These are phyloP conservation scores for Origma solitaria DNA, from an alignment of 2,113 vertebrate species.

Conservation along the genomic window DNA sequence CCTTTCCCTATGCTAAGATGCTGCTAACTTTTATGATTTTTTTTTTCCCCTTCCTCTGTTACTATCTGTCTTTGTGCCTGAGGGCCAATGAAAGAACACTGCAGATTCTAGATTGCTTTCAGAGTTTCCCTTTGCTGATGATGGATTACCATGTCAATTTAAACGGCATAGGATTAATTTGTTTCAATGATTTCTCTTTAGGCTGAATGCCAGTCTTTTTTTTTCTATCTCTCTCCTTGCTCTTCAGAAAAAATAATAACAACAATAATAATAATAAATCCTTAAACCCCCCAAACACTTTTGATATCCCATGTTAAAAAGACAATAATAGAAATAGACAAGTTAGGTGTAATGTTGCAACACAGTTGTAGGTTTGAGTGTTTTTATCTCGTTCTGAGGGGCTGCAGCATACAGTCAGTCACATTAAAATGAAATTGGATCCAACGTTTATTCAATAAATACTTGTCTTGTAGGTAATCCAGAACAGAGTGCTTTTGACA, in stretches of 20 bases:
- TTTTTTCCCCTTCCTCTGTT: conserved; percentile 36
- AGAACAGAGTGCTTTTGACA: conserved; percentile 76
- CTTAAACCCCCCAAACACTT: background rate
- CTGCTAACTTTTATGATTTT: conserved; percentile 74
- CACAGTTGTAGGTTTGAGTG: conserved; percentile 57
- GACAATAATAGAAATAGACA: conserved; percentile 76
- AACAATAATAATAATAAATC: background rate
- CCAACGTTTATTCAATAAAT: conserved; percentile 84
- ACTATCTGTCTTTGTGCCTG: conserved; percentile 82
- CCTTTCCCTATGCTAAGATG: conserved; percentile 56
- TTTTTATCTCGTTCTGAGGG: conserved; percentile 72
- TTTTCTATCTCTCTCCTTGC: conserved; percentile 69
- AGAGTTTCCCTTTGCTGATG: conserved; percentile 92
- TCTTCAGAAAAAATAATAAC: conserved; percentile 56
- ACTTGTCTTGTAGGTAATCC: conserved; percentile 81
- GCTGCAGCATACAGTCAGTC: conserved; percentile 73
- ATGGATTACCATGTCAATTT: conserved; percentile 98
- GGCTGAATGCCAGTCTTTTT: conserved; percentile 87
- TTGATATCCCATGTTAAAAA: conserved; percentile 56
- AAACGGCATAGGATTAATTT: conserved; percentile 98
- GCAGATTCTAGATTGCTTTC: conserved; percentile 90
- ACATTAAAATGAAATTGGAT: conserved; percentile 82
- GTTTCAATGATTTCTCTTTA: conserved; percentile 97
- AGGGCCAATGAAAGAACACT: conserved; percentile 85
- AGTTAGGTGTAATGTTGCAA: conserved; percentile 71